These are phyloP conservation scores for Vidua macroura DNA, from an alignment of 2,113 vertebrate genomes.

Conservation along the genomic window DNA sequence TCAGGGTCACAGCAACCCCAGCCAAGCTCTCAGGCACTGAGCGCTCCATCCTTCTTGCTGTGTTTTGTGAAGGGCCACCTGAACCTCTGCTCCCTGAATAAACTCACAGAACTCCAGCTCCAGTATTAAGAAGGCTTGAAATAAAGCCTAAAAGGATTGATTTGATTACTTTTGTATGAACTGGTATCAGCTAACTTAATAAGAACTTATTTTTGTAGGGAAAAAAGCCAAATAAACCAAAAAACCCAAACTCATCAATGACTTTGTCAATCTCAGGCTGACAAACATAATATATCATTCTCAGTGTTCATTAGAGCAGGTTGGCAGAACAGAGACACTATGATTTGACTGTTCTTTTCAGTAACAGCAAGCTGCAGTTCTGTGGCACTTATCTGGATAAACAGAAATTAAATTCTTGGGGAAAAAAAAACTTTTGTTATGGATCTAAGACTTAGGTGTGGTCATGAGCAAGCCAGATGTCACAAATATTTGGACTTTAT, in stretches of 20 bases:
- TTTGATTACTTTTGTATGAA: background rate
- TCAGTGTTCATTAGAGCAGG: background rate
- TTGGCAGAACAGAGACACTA: background rate
- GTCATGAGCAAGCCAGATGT: background rate
- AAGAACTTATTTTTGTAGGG: background rate
- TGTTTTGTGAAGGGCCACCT: background rate
- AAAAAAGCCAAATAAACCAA: background rate
- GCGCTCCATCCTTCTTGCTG: background rate
- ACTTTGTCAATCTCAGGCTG: background rate
- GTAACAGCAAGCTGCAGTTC: background rate
- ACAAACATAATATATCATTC: background rate
- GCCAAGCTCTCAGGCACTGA: background rate
- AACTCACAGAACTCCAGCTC: background rate
- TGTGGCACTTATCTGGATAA: background rate
- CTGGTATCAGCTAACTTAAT: background rate
- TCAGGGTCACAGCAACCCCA: background rate
- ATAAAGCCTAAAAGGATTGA: background rate
- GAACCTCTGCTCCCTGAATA: background rate
- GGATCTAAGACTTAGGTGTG: background rate
- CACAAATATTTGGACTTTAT: background rate
- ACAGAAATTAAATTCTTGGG: background rate
- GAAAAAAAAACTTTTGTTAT: background rate
- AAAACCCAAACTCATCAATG: background rate
- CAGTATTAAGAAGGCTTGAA: background rate
- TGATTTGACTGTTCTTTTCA: conserved; percentile 18